Evolutionary conservation across 2,888 invertebrate genomes (phyloP).

Genomic region (Acleris holmiana): DNA sequence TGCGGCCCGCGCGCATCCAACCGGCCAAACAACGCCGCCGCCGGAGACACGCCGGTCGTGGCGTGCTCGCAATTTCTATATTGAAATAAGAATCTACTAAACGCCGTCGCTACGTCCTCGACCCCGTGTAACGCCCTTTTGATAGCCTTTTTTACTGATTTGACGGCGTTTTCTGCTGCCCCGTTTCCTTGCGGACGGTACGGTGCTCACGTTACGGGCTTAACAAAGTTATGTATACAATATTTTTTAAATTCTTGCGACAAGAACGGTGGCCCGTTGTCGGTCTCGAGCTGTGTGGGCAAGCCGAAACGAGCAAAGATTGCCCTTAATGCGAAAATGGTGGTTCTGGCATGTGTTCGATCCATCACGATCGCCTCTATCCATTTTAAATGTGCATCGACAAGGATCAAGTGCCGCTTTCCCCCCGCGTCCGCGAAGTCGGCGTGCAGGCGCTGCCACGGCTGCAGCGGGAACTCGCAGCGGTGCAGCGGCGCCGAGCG

Average conservation of each 20-base stretch:
- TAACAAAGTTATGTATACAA: not conserved
- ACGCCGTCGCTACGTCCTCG: not conserved
- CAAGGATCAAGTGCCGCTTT: not conserved
- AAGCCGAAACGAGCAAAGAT: conserved; percentile 6
- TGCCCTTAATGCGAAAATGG: not conserved
- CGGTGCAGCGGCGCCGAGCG: not conserved
- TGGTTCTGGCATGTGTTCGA: not conserved
- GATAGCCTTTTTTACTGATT: conserved; percentile 5
- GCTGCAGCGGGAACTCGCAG: not conserved
- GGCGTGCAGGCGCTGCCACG: not conserved
- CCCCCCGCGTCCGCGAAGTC: not conserved
- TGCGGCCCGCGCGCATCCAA: not conserved
- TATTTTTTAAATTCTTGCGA: not conserved
- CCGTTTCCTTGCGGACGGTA: conserved; percentile 11
- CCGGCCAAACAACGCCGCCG: conserved; percentile 15
- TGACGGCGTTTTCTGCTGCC: conserved; percentile 6
- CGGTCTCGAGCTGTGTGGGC: conserved; percentile 1
- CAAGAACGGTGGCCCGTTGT: not conserved
- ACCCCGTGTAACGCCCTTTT: conserved; percentile 1
- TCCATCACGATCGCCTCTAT: conserved; percentile 6
- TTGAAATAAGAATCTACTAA: not conserved
- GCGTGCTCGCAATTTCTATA: not conserved
- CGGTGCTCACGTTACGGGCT: conserved; percentile 13
- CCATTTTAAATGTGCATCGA: conserved; percentile 11
- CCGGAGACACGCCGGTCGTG: conserved; percentile 8